Evolutionary conservation across 1,140 invertebrate species (phyloP), one percentile per base, ranked within the genome.

Genomic region (Pararge aegeria): DNA sequence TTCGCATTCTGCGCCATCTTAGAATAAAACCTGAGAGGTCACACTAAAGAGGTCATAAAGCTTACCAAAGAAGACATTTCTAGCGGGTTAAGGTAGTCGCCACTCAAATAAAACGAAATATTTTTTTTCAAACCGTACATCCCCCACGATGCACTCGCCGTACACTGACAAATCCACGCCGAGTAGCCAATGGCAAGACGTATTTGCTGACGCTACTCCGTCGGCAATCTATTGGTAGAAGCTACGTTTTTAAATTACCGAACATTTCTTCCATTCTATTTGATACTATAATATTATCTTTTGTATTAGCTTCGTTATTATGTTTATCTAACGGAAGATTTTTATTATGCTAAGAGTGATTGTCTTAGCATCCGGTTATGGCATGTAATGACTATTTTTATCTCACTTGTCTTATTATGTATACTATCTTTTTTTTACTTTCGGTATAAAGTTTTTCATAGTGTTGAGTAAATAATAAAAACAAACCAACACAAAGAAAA

Each of bases 161-260:
- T 64, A 68, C 62, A 73, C 65, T 72, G 66, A 69, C 70, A 72
- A 69, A 71, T 74, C 66, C 71, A 61, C 64, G 66, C 66, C 61
- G 66, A 73, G 64, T 70, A 68, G 69, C 72, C 72, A 67, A 70
- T 70, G 61, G 64, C 61, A 64, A 72, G 68, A 69, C 70, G 61
- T 74, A 71, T 71, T 74, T 72, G 73, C 69, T 66, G 63, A 70
- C 64, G 64, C 54, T 75, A 70, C 69, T 49, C 51, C 55, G 63
- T 69, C 57, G 57, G 48, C 63, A 55, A 65, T 61, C 49, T 57
- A 66, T 61, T 58, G 58, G 53, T 30, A 37, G 46, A 61, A 55
- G 64, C 56, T 66, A 66, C 60, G 67, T 66, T 66, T 69, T 66
- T 61, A 66, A 62, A 69, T 69, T 69, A 66, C 56, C 51, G 55